These are phyloP conservation scores for Physocephala rufipes DNA, from an alignment of 2,888 invertebrate genomes.

Conservation along the genomic window DNA sequence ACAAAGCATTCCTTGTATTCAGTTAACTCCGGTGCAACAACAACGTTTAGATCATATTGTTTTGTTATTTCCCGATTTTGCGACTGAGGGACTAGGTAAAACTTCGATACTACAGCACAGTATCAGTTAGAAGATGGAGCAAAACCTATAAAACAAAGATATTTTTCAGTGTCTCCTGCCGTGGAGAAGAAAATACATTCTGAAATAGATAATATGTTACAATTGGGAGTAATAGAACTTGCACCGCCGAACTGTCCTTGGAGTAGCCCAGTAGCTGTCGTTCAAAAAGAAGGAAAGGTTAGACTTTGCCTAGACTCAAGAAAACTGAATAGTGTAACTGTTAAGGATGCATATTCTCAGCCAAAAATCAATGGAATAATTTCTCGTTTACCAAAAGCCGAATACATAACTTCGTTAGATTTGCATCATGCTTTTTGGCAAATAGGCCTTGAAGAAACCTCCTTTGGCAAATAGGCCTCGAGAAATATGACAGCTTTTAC, in stretches of 20 bases:
- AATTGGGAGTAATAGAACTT: constrained; percentile 48
- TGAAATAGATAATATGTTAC: constrained; percentile 51
- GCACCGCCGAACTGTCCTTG: constrained; percentile 45
- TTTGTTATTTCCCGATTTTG: constrained; percentile 3
- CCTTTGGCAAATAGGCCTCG: no score
- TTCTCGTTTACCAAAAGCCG: constrained; percentile 30
- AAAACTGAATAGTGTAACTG: constrained; percentile 48
- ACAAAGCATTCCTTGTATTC: background rate
- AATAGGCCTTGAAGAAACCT: constrained; percentile 28
- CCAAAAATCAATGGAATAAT: constrained; percentile 36
- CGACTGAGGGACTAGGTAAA: constrained; percentile 34
- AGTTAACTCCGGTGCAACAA: background rate
- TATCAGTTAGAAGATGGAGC: constrained; percentile 36
- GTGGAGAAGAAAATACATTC: constrained; percentile 34
- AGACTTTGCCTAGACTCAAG: constrained; percentile 51
- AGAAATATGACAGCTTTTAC: constrained; percentile 38
- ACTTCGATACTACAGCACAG: constrained; percentile 36
- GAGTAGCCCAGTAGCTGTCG: constrained; percentile 50
- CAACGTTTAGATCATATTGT: background rate
- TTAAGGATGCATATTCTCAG: constrained; percentile 43
- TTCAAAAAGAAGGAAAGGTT: constrained; percentile 44
- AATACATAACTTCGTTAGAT: constrained; percentile 35
- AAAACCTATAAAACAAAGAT: constrained; percentile 37
- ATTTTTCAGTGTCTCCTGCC: constrained; percentile 33
- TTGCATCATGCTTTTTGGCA: constrained; percentile 39